phyloP scores from a whole-genome alignment of 2,113 vertebrate species.

The Pelmatolapia mariae region DNA sequence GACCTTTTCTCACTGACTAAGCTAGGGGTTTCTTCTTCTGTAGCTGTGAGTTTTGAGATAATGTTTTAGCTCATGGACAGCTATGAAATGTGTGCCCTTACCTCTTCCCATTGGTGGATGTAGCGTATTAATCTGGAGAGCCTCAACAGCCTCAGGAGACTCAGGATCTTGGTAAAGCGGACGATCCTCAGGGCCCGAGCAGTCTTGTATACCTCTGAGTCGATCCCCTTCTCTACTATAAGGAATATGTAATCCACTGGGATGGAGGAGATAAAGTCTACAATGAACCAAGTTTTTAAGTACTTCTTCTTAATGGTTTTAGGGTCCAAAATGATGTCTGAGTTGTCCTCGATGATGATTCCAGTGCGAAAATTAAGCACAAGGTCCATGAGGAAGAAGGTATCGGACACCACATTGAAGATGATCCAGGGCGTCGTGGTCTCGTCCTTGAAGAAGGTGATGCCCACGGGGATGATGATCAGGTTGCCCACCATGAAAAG shows the following conservation, averaged over 20 bases:
- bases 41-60: background rate
- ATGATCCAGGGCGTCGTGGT: conserved; percentile 96
- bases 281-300: conserved; percentile 96
- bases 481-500: conserved; percentile 98
- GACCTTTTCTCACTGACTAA: conserved; percentile 26
- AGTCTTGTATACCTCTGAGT: conserved; percentile 97
- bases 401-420: conserved; percentile 97
- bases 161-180: conserved; percentile 95
- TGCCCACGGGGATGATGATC: conserved; percentile 97
- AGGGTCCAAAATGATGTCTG: conserved; percentile 95
- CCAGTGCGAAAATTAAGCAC: conserved; percentile 98
- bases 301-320: conserved; percentile 94
- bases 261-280: conserved; percentile 97
- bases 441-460: conserved; percentile 99
- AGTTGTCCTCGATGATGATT: conserved; percentile 97
- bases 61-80: background rate
- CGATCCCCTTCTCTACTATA: conserved; percentile 96
- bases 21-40: background rate
- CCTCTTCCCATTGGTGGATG: conserved; percentile 98
- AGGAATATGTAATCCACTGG: conserved; percentile 99
- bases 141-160: conserved; percentile 84
- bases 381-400: conserved; percentile 98
- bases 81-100: conserved; percentile 46
- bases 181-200: conserved; percentile 92
- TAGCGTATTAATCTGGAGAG: conserved; percentile 93